Percentiles rank a stretch among this genome's conserved stretches.
Conservation (phyloP, 2,113 vertebrate species). For the Aramus guarauna region DNA sequence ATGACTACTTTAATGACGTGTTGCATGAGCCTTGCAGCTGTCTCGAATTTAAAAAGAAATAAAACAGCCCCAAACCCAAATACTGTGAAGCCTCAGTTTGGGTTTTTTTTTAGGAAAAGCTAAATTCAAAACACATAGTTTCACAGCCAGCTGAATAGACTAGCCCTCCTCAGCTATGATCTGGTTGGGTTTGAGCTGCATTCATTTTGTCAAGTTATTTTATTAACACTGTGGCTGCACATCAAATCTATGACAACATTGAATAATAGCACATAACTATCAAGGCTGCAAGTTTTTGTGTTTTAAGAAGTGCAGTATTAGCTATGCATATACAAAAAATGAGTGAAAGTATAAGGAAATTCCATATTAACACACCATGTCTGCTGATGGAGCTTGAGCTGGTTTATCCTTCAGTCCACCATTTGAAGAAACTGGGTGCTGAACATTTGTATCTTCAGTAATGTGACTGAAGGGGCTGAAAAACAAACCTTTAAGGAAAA, state of each 20-base stretch:
- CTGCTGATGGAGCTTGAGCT: not conserved
- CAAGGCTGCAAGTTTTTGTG: not conserved
- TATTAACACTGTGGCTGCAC: not conserved
- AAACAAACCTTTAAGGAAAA: not conserved
- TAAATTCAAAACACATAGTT: not conserved
- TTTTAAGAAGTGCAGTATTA: not conserved
- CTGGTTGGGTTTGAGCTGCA: not conserved
- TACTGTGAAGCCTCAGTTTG: not conserved
- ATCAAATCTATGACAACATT: not conserved
- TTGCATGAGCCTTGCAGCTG: not conserved
- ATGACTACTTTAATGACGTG: not conserved
- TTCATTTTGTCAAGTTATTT: not conserved
- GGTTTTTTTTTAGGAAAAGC: not conserved
- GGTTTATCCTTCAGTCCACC: not conserved
- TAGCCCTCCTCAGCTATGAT: not conserved
- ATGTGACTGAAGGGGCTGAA: slow-evolving; percentile 23
- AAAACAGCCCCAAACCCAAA: not conserved
- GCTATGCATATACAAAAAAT: not conserved
- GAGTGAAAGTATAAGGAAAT: not conserved
- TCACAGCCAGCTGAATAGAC: not conserved
- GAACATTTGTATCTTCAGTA: not conserved
- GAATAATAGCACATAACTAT: not conserved
- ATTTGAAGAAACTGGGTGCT: not conserved
- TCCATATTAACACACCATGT: slow-evolving; percentile 44
- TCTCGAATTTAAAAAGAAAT: not conserved